Percentiles rank a stretch among this genome's conserved stretches.
These are phyloP conservation scores for Dryobota labecula DNA, from an alignment of 2,888 invertebrate species.

Conservation along the genomic window DNA sequence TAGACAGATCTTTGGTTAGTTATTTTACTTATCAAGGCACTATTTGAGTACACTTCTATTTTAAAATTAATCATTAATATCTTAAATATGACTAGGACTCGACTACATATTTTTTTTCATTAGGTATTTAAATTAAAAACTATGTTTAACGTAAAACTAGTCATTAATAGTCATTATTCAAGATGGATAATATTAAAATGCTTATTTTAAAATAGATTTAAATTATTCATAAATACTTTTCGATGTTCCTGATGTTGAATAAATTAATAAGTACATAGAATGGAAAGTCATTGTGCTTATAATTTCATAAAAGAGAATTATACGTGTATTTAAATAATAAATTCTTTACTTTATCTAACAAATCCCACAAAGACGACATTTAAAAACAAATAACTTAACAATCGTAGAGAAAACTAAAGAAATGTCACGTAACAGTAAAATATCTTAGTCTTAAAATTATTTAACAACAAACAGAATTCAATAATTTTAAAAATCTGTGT, in stretches of 20 bases:
- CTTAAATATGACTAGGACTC: slow-evolving; percentile 66
- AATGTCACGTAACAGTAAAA: slow-evolving; percentile 24
- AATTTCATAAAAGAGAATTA: not conserved
- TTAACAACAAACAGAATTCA: slow-evolving; percentile 46
- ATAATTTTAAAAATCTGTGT: slow-evolving; percentile 88
- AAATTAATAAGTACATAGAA: slow-evolving; percentile 42
- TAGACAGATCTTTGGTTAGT: slow-evolving; percentile 56
- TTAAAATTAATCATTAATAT: slow-evolving; percentile 18
- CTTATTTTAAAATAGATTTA: slow-evolving; percentile 42
- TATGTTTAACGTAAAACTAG: slow-evolving; percentile 34
- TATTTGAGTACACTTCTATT: slow-evolving; percentile 20
- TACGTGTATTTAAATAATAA: not conserved
- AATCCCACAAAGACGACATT: slow-evolving; percentile 46
- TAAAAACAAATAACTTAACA: slow-evolving; percentile 47
- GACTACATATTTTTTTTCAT: slow-evolving; percentile 52
- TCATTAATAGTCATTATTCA: slow-evolving; percentile 48
- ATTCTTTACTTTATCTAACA: slow-evolving; percentile 26
- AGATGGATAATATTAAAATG: slow-evolving; percentile 55
- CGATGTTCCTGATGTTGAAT: slow-evolving; percentile 12
- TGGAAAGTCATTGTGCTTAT: slow-evolving; percentile 46
- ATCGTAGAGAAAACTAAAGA: slow-evolving; percentile 38
- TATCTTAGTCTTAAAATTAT: slow-evolving; percentile 52
- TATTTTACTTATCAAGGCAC: slow-evolving; percentile 54
- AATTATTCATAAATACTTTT: slow-evolving; percentile 23
- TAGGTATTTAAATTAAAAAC: slow-evolving; percentile 25